A percentile compares a stretch with the other conserved stretches of the same genome.
These are phyloP conservation scores for Epirrita christyi DNA, from an alignment of 2,888 invertebrate species.

Conservation along the genomic window DNA sequence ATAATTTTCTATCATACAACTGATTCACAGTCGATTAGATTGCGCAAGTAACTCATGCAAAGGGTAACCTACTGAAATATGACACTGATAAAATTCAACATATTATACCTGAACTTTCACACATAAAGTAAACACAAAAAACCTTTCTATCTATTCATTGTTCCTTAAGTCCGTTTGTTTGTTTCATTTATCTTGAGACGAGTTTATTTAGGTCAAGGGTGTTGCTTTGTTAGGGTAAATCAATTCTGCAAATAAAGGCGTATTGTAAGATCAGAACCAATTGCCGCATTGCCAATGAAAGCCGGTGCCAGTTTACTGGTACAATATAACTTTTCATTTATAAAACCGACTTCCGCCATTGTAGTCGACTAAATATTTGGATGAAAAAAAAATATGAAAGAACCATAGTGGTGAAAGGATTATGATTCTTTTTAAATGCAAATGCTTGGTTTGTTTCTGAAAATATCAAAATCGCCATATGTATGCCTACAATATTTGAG, in stretches of 20 bases:
- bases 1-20: too few relatives aligned
- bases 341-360: too few relatives aligned
- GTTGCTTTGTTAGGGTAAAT: conserved; percentile 41
- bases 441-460: too few relatives aligned
- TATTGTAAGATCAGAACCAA: conserved; percentile 28
- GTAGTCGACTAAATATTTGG: too few relatives aligned
- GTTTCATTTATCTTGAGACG: conserved; percentile 30
- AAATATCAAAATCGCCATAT: too few relatives aligned
- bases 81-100: neutral
- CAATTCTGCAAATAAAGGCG: conserved; percentile 39
- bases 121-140: conserved; percentile 1
- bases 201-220: conserved; percentile 57
- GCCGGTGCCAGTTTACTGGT: neutral
- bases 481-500: too few relatives aligned
- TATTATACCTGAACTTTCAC: neutral
- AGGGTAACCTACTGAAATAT: neutral
- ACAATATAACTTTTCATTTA: too few relatives aligned
- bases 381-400: too few relatives aligned
- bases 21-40: too few relatives aligned
- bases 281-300: conserved; percentile 1
- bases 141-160: conserved; percentile 16
- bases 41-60: too few relatives aligned
- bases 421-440: too few relatives aligned
- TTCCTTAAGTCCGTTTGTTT: conserved; percentile 24
- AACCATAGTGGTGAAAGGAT: too few relatives aligned